Evolutionary conservation across 1,140 invertebrate genomes (phyloP), one percentile per base, ranked within the genome.

Genomic region (Aricia agestis): DNA sequence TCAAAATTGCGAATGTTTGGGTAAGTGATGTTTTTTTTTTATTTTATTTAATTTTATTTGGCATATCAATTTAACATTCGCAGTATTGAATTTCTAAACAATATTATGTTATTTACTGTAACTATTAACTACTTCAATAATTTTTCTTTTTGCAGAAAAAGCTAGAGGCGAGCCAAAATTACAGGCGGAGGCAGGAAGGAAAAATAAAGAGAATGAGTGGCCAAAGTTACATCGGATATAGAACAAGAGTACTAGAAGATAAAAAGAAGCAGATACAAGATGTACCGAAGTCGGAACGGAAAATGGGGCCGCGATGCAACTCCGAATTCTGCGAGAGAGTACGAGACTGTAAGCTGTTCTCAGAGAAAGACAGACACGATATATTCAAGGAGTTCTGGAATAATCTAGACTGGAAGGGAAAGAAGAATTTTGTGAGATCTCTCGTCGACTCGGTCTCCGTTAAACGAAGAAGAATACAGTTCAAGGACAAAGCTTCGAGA

Each of bases 131-230:
- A 52, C 10, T n/a, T 18, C 45, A 6, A 45, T 67, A n/a, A n/a
- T n/a, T n/a, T n/a, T n/a, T n/a, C n/a, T 42, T 57, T 6, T 68
- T 68, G 15, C 19, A 68, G 67, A 68, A 58, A 58, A 68, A 68
- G 15, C 15, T 52, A 82, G 79, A 82, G 59, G 41, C 76, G 0
- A 70, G 71, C 10, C 42, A 77, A 2, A 82, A 81, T 73, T 72
- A 76, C 0, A 78, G 80, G 67, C 66, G 70, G 17, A 73, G 82
- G 25, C 78, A 68, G 73, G 74, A 75, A 74, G 82, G 82, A 67
- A 85, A 85, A 52, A 70, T 80, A n/a, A 84, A 84, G 70, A 66
- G 84, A 1, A 86, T 85, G 83, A 74, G 77, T 0, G 84, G 83
- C 0, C 78, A 78, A 17, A 78, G 78, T 18, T 86, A 86, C 68